Base-by-base conservation (phyloP, 2,113 vertebrate genomes). In the Nothoprocta pentlandii region DNA sequence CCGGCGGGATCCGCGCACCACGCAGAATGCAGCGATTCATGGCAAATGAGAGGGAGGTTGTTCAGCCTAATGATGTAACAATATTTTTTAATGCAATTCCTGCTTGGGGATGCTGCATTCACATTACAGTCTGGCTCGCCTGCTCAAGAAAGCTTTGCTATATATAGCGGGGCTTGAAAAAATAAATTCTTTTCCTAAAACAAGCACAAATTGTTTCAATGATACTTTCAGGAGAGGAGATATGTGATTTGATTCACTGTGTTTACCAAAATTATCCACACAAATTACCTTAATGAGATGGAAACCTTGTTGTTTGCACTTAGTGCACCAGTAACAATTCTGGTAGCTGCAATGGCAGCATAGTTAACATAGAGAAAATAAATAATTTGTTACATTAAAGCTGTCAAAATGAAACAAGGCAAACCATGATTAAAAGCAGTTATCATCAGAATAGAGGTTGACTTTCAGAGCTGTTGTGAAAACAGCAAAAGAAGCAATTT, bases 281-380 rank as follows among this genome's bases (percentile, higher is more conserved):
- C 95, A 96, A 96, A 97, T 97, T 97, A 96, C 96, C 96, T 97
- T 97, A 96, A 97, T 87, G 96, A 97, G 87, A 94, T 95, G 94
- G 89, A 94, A 94, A 96, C 92, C 84, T 94, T 95, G 89, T 93
- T 56, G 3, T 85, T 92, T 90, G 87, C 87, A 78, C 89, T 93
- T 94, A 90, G 87, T 77, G 89, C 74, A 88, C 87, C 82, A 86
- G 61, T 73, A 64, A 73, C 90, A 90, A 90, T 90, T 82, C 76
- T 76, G 82, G 80, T 89, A 75, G 80, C 90, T 89, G 94, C 69
- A 80, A 61, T 93, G 96, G 91, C 46, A 92, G 88, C 87, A 91
- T 78, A 93, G 94, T 96, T 95, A 95, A 96, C 94, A 64, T 80
- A 93, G 61, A 97, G 93, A 96, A 97, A 97, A 97, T 97, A 97